Percentiles rank a stretch among this genome's conserved stretches.
These are phyloP conservation scores for Carassius auratus DNA, from an alignment of 2,113 vertebrate genomes.

Conservation along the genomic window DNA sequence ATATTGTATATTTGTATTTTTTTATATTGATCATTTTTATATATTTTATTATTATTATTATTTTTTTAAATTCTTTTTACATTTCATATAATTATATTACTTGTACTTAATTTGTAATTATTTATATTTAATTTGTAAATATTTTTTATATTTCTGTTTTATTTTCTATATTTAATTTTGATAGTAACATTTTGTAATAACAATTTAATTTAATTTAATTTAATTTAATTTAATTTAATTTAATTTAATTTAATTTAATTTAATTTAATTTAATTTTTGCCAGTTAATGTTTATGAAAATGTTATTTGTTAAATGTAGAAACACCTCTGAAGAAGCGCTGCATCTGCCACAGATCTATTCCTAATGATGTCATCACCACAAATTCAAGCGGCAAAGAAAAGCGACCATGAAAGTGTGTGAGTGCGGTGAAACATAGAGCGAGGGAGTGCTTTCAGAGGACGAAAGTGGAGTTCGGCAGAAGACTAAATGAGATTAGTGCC, in stretches of 20 bases:
- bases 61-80: no score
- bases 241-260: neutral
- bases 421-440: neutral
- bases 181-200: neutral
- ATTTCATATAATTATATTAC: no score
- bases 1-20: no score
- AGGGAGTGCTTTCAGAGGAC: neutral
- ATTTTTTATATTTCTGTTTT: no score
- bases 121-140: no score
- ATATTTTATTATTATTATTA: no score
- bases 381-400: neutral
- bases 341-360: neutral
- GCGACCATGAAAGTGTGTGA: neutral
- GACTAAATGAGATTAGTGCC: conserved; percentile 8
- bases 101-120: no score
- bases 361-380: neutral
- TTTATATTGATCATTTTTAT: no score
- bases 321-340: neutral
- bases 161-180: no score
- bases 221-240: neutral
- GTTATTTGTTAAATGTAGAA: neutral
- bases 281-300: no score
- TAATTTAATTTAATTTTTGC: neutral
- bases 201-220: neutral
- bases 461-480: neutral